These are phyloP conservation scores for Sandelia bainsii DNA, from an alignment of 2,797 vertebrate species.

Conservation along the genomic window DNA sequence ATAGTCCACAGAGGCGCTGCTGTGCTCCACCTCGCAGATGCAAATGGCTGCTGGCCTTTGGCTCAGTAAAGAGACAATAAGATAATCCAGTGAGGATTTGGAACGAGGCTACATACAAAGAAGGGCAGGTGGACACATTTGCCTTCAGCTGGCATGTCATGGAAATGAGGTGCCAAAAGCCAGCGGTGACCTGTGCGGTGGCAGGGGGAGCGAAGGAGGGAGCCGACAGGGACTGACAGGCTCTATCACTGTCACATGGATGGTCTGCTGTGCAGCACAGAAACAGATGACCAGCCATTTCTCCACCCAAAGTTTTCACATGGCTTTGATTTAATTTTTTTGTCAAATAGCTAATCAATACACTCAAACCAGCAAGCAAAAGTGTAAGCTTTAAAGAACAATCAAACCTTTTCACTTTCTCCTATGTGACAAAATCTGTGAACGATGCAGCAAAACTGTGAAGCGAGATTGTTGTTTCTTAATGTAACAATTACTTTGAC, in stretches of 20 bases:
- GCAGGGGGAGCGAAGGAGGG: slow-evolving; percentile 11
- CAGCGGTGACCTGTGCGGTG: slow-evolving; percentile 35
- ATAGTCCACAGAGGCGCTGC: slow-evolving; percentile 43
- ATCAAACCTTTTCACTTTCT: neutral
- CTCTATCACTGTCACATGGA: slow-evolving; percentile 35
- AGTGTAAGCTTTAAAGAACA: neutral
- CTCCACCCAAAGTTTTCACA: neutral
- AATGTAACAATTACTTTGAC: slow-evolving; percentile 17
- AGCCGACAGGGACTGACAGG: slow-evolving; percentile 31
- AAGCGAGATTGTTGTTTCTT: slow-evolving; percentile 1
- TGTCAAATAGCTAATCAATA: neutral
- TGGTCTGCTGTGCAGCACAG: slow-evolving; percentile 17
- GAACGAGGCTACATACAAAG: slow-evolving; percentile 57
- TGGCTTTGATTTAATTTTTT: neutral
- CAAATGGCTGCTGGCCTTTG: slow-evolving; percentile 65
- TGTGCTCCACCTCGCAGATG: slow-evolving; percentile 57
- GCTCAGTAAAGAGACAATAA: slow-evolving; percentile 56
- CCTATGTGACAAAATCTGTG: neutral
- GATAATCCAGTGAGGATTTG: slow-evolving; percentile 60
- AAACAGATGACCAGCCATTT: slow-evolving; percentile 17
- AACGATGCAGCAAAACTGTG: neutral
- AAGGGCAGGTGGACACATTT: slow-evolving; percentile 66
- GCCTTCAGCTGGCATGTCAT: slow-evolving; percentile 67
- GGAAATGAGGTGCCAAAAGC: slow-evolving; percentile 63
- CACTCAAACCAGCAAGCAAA: neutral